Percentiles rank a stretch among this genome's conserved stretches.
Evolutionary conservation across 2,797 vertebrate species (phyloP).

Genomic region (Lagorchestes hirsutus): DNA sequence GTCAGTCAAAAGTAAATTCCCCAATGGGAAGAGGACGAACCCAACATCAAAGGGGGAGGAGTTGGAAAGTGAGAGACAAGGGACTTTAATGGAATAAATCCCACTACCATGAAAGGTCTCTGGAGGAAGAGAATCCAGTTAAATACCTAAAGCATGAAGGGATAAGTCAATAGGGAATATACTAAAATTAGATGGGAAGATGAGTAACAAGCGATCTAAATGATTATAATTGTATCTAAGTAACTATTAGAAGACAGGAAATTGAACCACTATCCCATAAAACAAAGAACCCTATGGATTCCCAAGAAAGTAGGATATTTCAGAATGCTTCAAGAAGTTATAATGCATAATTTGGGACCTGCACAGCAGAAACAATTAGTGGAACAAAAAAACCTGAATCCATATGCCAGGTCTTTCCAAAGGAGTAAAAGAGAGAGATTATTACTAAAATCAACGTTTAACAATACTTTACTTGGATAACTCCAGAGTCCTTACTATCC

Average conservation of each 20-base stretch:
- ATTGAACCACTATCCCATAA: background rate
- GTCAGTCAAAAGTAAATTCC: background rate
- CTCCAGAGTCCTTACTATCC: background rate
- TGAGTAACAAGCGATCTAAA: background rate
- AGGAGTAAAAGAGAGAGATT: constrained; percentile 19
- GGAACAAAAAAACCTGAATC: background rate
- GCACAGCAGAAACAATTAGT: background rate
- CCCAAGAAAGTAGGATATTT: background rate
- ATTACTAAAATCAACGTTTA: constrained; percentile 49
- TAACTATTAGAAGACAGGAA: background rate
- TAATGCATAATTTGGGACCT: background rate
- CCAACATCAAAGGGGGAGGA: background rate
- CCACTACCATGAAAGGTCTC: background rate
- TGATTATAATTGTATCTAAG: background rate
- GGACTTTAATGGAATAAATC: background rate
- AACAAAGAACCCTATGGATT: background rate
- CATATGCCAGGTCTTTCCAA: background rate
- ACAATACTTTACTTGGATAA: constrained; percentile 24
- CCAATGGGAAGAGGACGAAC: background rate
- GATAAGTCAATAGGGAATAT: background rate
- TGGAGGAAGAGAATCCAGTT: background rate
- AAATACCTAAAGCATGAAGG: background rate
- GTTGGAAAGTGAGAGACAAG: background rate
- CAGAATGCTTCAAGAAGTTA: background rate
- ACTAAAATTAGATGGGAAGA: background rate